phyloP scores from a whole-genome alignment of 2,113 vertebrate species.

The Antechinus stuartii region DNA sequence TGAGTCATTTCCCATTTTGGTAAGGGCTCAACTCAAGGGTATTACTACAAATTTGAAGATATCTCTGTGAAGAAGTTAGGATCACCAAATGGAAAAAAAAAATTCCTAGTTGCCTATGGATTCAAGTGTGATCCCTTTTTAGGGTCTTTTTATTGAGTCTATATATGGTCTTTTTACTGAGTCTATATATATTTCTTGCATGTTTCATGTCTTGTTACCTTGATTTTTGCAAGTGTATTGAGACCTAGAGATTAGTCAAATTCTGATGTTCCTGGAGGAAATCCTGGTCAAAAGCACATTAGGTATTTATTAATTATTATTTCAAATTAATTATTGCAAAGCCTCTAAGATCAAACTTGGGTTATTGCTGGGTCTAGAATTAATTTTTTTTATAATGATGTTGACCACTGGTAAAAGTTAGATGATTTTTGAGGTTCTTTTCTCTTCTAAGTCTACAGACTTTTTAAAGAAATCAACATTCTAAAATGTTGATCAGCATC shows the following conservation, averaged over 20 bases:
- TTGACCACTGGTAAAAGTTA: background rate
- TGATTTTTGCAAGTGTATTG: background rate
- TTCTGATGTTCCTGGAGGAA: background rate
- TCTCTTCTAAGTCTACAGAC: background rate
- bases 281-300: background rate
- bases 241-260: background rate
- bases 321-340: too few relatives aligned
- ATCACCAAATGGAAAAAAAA: background rate
- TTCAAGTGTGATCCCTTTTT: background rate
- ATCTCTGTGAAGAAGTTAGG: background rate
- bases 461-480: conserved; percentile 29
- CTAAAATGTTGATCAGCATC: conserved; percentile 24
- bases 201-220: background rate
- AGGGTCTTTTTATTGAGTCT: background rate
- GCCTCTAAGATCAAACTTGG: background rate
- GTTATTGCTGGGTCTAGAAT: background rate
- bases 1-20: background rate
- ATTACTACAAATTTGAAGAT: background rate
- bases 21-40: background rate
- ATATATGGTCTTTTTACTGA: background rate
- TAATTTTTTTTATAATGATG: background rate
- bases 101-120: background rate
- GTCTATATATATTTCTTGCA: background rate
- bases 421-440: background rate
- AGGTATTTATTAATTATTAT: too few relatives aligned